Conservation (phyloP, 1,140 invertebrate genomes). For the Hylyphantes graminicola region DNA sequence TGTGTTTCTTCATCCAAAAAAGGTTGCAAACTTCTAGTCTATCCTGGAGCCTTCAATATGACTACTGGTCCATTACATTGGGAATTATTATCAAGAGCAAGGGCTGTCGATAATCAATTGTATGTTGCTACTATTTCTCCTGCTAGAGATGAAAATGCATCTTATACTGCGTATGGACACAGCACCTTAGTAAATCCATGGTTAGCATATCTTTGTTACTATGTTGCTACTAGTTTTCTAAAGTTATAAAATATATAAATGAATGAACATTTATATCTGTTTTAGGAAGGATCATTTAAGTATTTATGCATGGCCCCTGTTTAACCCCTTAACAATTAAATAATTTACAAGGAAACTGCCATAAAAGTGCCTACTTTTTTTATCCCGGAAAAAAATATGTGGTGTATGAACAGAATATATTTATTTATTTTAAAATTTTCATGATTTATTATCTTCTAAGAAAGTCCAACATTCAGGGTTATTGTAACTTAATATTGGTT, state of each 20-base stretch:
- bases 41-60: slow-evolving; percentile 96
- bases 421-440: too few species aligned
- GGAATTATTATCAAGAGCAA: slow-evolving; percentile 82
- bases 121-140: slow-evolving; percentile 74
- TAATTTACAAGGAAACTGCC: too few species aligned
- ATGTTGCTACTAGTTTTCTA: neutral
- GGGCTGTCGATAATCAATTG: slow-evolving; percentile 90
- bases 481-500: too few species aligned
- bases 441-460: too few species aligned
- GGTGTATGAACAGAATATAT: too few species aligned
- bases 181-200: slow-evolving; percentile 87
- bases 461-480: too few species aligned
- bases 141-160: slow-evolving; percentile 77
- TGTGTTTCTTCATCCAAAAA: slow-evolving; percentile 24
- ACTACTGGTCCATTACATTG: slow-evolving; percentile 94
- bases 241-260: too few species aligned
- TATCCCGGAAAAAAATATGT: too few species aligned
- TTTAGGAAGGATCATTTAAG: neutral
- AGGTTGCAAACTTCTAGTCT: slow-evolving; percentile 87
- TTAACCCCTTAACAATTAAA: too few species aligned
- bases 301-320: neutral
- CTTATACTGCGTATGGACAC: slow-evolving; percentile 91
- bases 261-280: neutral
- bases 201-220: slow-evolving; percentile 66
- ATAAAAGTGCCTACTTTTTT: too few species aligned